Percentiles rank a stretch among this genome's conserved stretches.
These are phyloP conservation scores for Polyergus mexicanus DNA, from an alignment of 1,140 invertebrate species.

Conservation along the genomic window DNA sequence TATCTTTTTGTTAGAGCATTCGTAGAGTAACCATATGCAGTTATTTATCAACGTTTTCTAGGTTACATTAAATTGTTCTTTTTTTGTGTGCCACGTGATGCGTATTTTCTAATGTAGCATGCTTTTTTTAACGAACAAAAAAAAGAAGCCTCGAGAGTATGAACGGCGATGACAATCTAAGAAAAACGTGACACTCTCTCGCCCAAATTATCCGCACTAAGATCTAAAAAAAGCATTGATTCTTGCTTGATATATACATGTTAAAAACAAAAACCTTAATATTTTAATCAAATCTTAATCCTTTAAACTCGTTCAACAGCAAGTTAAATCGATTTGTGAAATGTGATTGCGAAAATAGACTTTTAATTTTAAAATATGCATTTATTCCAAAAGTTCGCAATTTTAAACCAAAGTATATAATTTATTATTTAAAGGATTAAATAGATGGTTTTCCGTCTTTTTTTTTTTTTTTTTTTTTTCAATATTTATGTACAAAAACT, in stretches of 20 bases:
- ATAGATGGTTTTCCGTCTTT: background rate
- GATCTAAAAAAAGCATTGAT: constrained; percentile 45
- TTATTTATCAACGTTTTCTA: constrained; percentile 74
- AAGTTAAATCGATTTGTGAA: background rate
- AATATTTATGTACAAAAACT: background rate
- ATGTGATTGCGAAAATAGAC: background rate
- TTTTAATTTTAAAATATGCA: no score
- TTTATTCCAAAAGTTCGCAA: background rate
- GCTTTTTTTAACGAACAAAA: constrained; percentile 71
- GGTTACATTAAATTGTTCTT: constrained; percentile 76
- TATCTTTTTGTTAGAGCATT: constrained; percentile 74
- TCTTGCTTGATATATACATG: constrained; percentile 2
- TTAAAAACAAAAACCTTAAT: background rate
- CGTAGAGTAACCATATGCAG: constrained; percentile 73
- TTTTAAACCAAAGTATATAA: background rate
- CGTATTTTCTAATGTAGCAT: constrained; percentile 78
- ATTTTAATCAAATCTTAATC: background rate
- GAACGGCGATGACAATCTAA: constrained; percentile 66
- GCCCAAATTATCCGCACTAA: constrained; percentile 59
- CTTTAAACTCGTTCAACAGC: background rate
- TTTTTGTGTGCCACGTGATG: constrained; percentile 75
- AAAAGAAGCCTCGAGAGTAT: constrained; percentile 54
- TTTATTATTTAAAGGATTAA: constrained; percentile 2
- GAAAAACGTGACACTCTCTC: constrained; percentile 53
- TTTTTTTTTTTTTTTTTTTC: no score